A percentile compares a stretch with the other conserved stretches of the same genome.
Conservation (phyloP, 2,113 vertebrate species). For the Numida meleagris region DNA sequence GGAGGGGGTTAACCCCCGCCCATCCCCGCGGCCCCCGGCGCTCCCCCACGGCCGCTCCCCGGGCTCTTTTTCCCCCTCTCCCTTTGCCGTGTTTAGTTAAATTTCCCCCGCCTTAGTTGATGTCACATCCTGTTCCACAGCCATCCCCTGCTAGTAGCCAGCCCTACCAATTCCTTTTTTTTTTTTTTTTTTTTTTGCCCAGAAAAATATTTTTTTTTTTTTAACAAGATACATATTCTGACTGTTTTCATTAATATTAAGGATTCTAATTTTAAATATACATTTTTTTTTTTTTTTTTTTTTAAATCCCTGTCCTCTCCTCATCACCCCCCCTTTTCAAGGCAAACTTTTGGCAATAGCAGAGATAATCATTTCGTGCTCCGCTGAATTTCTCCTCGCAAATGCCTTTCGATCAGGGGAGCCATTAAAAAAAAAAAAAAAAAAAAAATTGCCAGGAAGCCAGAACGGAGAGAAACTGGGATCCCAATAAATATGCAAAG, state of each 20-base stretch:
- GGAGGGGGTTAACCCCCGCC: background rate
- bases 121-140: slow-evolving; percentile 87
- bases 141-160: slow-evolving; percentile 73
- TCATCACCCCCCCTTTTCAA: slow-evolving; percentile 58
- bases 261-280: no score
- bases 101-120: slow-evolving; percentile 85
- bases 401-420: slow-evolving; percentile 65
- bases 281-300: slow-evolving; percentile 25
- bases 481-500: slow-evolving; percentile 86
- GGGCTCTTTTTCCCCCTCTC: background rate
- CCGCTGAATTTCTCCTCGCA: slow-evolving; percentile 58
- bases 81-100: slow-evolving; percentile 70
- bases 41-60: background rate
- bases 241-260: no score
- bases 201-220: background rate
- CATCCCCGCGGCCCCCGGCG: background rate
- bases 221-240: no score
- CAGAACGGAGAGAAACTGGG: slow-evolving; percentile 68
- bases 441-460: slow-evolving; percentile 47
- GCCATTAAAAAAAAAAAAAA: slow-evolving; percentile 66
- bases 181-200: slow-evolving; percentile 27
- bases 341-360: slow-evolving; percentile 86
- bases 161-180: slow-evolving; percentile 72
- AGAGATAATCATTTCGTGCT: slow-evolving; percentile 66
- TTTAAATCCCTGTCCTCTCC: slow-evolving; percentile 26